Percentiles rank a stretch among this genome's conserved stretches.
phyloP scores from a whole-genome alignment of 2,888 invertebrate genomes.

The Cremastobaeus sp. region DNA sequence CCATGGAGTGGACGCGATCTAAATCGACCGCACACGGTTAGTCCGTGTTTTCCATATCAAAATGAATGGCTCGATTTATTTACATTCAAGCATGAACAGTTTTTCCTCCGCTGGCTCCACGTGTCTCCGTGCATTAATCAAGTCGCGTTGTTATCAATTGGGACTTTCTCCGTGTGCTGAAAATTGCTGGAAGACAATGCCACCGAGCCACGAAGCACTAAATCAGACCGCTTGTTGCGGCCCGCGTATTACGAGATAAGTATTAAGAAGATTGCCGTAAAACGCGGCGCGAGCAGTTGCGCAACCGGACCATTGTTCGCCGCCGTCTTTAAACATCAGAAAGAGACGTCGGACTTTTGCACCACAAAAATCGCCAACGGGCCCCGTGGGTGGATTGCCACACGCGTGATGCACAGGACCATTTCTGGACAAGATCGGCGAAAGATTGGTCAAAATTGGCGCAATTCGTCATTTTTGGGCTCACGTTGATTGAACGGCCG shows the following conservation, averaged over 20 bases:
- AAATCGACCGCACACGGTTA: conserved; percentile 16
- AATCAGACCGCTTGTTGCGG: conserved; percentile 48
- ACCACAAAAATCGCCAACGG: conserved; percentile 34
- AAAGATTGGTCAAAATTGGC: conserved; percentile 36
- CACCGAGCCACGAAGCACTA: conserved; percentile 39
- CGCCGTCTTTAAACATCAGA: conserved; percentile 40
- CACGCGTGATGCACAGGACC: conserved; percentile 53
- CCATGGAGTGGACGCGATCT: conserved; percentile 22
- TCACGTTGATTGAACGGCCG: no score
- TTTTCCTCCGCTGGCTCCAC: conserved; percentile 22
- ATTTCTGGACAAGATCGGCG: conserved; percentile 40
- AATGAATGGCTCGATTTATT: conserved; percentile 44
- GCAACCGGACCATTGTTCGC: conserved; percentile 58
- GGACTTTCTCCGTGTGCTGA: conserved; percentile 43
- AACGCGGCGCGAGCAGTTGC: conserved; percentile 30
- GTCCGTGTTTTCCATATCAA: conserved; percentile 38
- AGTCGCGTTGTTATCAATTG: conserved; percentile 36
- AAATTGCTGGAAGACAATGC: conserved; percentile 45
- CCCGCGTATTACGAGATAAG: conserved; percentile 45
- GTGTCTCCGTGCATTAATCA: conserved; percentile 44
- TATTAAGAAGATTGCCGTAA: conserved; percentile 47
- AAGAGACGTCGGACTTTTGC: conserved; percentile 37
- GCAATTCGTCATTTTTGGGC: no score
- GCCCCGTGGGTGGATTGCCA: conserved; percentile 58
- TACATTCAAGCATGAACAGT: conserved; percentile 10